A percentile compares a stretch with the other conserved stretches of the same genome.
Evolutionary conservation across 2,888 invertebrate genomes (phyloP).

Genomic region (Eupithecia centaureata): DNA sequence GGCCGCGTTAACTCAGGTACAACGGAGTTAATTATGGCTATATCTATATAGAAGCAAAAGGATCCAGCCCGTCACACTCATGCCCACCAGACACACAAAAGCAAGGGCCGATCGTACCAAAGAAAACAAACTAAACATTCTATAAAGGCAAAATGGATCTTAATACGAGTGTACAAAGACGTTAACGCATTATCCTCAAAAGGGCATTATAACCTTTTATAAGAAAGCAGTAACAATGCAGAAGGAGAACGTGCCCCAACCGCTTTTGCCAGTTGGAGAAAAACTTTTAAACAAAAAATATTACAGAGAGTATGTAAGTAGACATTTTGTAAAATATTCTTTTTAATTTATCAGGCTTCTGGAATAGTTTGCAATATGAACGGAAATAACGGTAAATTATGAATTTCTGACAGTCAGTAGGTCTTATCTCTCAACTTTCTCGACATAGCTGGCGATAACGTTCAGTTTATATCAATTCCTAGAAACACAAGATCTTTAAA

Average conservation of each 20-base stretch:
- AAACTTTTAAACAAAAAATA: slow-evolving; percentile 56
- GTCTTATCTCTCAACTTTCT: slow-evolving; percentile 42
- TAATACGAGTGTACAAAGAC: slow-evolving; percentile 62
- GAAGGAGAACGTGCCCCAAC: slow-evolving; percentile 80
- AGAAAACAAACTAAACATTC: slow-evolving; percentile 59
- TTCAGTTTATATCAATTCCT: slow-evolving; percentile 64
- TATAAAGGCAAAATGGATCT: slow-evolving; percentile 61
- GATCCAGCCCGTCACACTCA: slow-evolving; percentile 79
- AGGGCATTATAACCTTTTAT: slow-evolving; percentile 59
- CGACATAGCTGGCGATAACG: slow-evolving; percentile 58
- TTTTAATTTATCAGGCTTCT: slow-evolving; percentile 16
- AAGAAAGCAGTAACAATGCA: slow-evolving; percentile 60
- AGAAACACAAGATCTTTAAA: slow-evolving; percentile 56
- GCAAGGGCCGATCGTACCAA: slow-evolving; percentile 65
- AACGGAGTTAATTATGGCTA: slow-evolving; percentile 76
- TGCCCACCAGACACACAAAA: slow-evolving; percentile 79
- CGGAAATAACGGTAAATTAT: slow-evolving; percentile 26
- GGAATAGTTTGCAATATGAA: slow-evolving; percentile 42
- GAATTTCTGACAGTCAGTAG: slow-evolving; percentile 29
- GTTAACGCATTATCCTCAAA: slow-evolving; percentile 51
- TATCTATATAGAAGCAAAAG: slow-evolving; percentile 71
- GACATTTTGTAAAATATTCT: slow-evolving; percentile 42
- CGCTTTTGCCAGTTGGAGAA: slow-evolving; percentile 75
- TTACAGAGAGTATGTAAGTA: slow-evolving; percentile 44
- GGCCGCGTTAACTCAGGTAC: slow-evolving; percentile 73